A percentile compares a stretch with the other conserved stretches of the same genome.
Conservation (phyloP, 1,140 invertebrate genomes). For the Trissolcus basalis region DNA sequence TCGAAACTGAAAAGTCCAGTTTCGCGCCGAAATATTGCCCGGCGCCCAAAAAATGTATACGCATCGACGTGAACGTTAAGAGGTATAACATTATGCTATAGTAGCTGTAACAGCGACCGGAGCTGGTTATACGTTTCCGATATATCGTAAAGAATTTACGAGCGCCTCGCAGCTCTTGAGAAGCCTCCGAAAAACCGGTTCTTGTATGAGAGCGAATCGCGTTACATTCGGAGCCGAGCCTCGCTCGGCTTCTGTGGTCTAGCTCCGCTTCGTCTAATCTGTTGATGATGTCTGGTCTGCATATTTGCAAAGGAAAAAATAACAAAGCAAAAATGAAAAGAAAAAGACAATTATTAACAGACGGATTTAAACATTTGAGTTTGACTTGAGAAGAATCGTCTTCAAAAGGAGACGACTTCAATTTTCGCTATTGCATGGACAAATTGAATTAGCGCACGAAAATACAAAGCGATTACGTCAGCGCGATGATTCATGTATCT, state of each 20-base stretch:
- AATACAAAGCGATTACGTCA: slow-evolving; percentile 22
- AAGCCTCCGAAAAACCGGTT: slow-evolving; percentile 57
- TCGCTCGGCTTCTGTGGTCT: slow-evolving; percentile 29
- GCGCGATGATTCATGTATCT: slow-evolving; percentile 45
- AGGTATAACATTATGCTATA: slow-evolving; percentile 19
- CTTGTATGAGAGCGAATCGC: slow-evolving; percentile 51
- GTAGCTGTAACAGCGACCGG: slow-evolving; percentile 24
- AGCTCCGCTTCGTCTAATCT: slow-evolving; percentile 6
- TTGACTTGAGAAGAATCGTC: too few relatives aligned
- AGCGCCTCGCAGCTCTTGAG: slow-evolving; percentile 51
- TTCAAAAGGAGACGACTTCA: too few relatives aligned
- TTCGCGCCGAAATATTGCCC: too few relatives aligned
- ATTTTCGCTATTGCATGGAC: not conserved
- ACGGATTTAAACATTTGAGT: too few relatives aligned
- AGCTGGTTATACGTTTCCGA: slow-evolving; percentile 53
- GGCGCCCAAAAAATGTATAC: too few relatives aligned
- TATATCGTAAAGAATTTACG: slow-evolving; percentile 58
- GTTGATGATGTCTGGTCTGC: not conserved
- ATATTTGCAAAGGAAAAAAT: too few relatives aligned
- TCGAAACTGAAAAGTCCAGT: too few relatives aligned
- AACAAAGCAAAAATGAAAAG: too few relatives aligned
- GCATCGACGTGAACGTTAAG: slow-evolving; percentile 25
- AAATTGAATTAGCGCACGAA: slow-evolving; percentile 34
- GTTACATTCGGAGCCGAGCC: slow-evolving; percentile 33
- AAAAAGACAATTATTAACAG: too few relatives aligned